Conservation (phyloP, 2,797 vertebrate species). For the Pantherophis vulpinus region DNA sequence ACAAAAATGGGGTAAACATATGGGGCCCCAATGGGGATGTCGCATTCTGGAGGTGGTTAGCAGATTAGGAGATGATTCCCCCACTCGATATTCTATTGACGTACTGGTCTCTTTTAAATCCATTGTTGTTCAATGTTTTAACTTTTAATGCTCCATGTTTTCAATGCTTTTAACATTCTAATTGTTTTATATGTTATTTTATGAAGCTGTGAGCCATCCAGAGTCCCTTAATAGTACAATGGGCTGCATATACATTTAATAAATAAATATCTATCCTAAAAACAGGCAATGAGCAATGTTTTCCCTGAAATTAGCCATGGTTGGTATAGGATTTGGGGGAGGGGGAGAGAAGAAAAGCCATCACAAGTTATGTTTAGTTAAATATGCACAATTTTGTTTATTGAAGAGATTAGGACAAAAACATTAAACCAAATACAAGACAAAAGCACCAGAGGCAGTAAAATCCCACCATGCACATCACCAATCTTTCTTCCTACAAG, state of each 20-base stretch:
- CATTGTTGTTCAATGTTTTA: not conserved
- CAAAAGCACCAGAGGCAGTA: slow-evolving; percentile 99
- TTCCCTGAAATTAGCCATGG: not conserved
- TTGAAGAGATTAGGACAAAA: slow-evolving; percentile 99
- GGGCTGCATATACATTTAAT: not conserved
- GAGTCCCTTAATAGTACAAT: not conserved
- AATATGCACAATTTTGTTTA: slow-evolving; percentile 99
- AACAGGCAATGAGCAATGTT: not conserved
- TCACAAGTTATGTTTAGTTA: slow-evolving; percentile 71
- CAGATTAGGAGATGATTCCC: not conserved
- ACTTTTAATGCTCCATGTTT: not conserved
- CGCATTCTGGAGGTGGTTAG: not conserved
- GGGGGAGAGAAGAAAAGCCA: not conserved
- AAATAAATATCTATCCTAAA: not conserved
- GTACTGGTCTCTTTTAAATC: not conserved
- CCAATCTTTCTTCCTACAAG: slow-evolving; percentile 78
- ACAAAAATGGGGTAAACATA: not conserved
- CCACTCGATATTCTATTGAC: not conserved
- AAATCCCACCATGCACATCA: slow-evolving; percentile 94
- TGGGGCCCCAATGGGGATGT: not conserved
- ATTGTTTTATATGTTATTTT: not conserved
- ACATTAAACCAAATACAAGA: slow-evolving; percentile 99
- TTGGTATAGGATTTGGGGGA: not conserved
- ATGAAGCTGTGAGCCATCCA: not conserved
- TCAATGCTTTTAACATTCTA: not conserved